These are phyloP conservation scores for Saxidomus purpurata DNA, from an alignment of 1,140 invertebrate genomes.

Conservation along the genomic window DNA sequence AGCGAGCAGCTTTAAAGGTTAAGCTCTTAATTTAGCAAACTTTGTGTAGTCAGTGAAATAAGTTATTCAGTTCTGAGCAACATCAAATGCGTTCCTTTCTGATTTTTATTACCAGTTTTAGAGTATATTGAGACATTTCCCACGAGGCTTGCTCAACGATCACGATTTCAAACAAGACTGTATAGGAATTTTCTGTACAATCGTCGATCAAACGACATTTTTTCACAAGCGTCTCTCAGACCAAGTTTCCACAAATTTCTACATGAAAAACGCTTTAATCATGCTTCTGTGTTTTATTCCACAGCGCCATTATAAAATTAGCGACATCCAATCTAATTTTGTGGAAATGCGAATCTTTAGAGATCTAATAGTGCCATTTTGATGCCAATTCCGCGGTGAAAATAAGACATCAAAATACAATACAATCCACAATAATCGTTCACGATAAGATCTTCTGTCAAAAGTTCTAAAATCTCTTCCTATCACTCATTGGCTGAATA, in stretches of 20 bases:
- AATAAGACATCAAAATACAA: conserved; percentile 21
- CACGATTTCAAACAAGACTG: not conserved
- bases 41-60: not conserved
- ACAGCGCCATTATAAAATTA: conserved; percentile 25
- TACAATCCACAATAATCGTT: not conserved
- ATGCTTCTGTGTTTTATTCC: conserved; percentile 13
- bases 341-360: not conserved
- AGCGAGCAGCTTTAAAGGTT: too few species aligned
- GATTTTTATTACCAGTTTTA: conserved; percentile 14
- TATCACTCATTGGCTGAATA: not conserved
- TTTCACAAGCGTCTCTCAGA: not conserved
- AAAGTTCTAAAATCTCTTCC: conserved; percentile 19
- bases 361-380: conserved; percentile 14
- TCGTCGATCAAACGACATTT: not conserved
- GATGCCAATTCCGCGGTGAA: not conserved
- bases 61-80: not conserved
- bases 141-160: not conserved
- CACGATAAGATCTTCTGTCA: conserved; percentile 20
- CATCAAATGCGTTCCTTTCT: not conserved
- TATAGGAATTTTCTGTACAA: not conserved
- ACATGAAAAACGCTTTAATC: conserved; percentile 1
- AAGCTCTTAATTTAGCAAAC: too few species aligned
- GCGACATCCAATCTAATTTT: conserved; percentile 32
- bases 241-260: not conserved
- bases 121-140: not conserved